phyloP scores from a whole-genome alignment of 2,113 vertebrate species.

The Serilophus lunatus region DNA sequence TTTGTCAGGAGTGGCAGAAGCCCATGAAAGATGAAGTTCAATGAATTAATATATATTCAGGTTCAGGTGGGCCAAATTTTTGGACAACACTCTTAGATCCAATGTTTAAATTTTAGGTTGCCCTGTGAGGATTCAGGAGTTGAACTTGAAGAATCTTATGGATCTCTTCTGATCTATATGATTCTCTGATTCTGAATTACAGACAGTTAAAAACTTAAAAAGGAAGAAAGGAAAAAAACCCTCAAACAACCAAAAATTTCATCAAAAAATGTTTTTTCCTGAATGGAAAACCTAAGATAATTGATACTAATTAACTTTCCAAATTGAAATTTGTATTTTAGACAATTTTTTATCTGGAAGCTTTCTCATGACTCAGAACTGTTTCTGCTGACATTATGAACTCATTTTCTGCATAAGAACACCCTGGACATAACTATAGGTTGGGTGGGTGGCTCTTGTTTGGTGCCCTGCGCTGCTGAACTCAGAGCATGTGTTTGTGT shows the following conservation, averaged over 20 bases:
- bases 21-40: not conserved
- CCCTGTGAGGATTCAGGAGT: not conserved
- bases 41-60: not conserved
- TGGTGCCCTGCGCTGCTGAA: not conserved
- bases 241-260: not conserved
- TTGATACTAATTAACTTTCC: not conserved
- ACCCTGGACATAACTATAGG: not conserved
- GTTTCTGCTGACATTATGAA: not conserved
- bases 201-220: not conserved
- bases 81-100: not conserved
- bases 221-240: not conserved
- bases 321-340: not conserved
- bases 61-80: not conserved
- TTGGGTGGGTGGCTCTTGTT: not conserved
- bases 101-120: not conserved
- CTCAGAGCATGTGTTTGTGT: not conserved
- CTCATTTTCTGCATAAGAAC: not conserved
- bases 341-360: not conserved
- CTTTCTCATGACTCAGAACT: not conserved
- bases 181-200: not conserved
- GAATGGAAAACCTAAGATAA: not conserved
- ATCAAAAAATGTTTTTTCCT: fast-evolving
- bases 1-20: not conserved
- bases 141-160: not conserved
- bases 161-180: not conserved